Evolutionary conservation across 1,140 invertebrate genomes (phyloP).

Genomic region (Atta cephalotes): DNA sequence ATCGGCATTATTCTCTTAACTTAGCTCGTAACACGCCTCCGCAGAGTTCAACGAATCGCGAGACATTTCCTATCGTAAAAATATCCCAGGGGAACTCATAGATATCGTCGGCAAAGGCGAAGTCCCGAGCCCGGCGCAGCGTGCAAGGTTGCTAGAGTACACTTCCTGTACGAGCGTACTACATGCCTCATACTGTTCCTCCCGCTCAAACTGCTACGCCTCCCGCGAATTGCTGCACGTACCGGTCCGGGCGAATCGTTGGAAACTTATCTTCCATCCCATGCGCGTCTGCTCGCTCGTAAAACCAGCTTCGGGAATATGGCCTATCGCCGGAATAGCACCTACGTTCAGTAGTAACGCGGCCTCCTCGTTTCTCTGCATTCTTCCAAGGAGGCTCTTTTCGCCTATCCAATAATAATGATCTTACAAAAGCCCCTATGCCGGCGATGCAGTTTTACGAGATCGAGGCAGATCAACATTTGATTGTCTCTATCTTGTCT

Average conservation of each 20-base stretch:
- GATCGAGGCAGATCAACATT: slow-evolving; percentile 48
- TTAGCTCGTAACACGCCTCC: slow-evolving; percentile 30
- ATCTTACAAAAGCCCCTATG: slow-evolving; percentile 54
- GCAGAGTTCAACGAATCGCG: slow-evolving; percentile 56
- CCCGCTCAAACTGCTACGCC: slow-evolving; percentile 8
- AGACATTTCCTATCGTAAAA: slow-evolving; percentile 45
- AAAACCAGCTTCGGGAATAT: slow-evolving; percentile 76
- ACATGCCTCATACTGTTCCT: slow-evolving; percentile 44
- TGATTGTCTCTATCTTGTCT: slow-evolving; percentile 33
- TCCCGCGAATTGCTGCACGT: slow-evolving; percentile 36
- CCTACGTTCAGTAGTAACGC: slow-evolving; percentile 70
- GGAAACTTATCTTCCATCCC: slow-evolving; percentile 69
- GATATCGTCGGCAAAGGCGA: slow-evolving; percentile 40
- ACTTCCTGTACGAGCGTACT: slow-evolving; percentile 29
- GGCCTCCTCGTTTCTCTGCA: slow-evolving; percentile 46
- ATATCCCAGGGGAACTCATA: slow-evolving; percentile 18
- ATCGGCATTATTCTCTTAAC: slow-evolving; percentile 29
- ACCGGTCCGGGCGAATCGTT: slow-evolving; percentile 58
- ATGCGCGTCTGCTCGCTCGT: slow-evolving; percentile 65
- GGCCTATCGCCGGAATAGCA: slow-evolving; percentile 73
- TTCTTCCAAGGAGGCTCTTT: slow-evolving; percentile 55
- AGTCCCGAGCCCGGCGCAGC: neutral
- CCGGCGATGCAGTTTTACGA: slow-evolving; percentile 65
- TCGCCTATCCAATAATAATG: slow-evolving; percentile 61
- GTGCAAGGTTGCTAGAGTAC: neutral